Evolutionary conservation across 1,140 invertebrate genomes (phyloP), one percentile per base, ranked within the genome.

Genomic region (Temnothorax curvispinosus): DNA sequence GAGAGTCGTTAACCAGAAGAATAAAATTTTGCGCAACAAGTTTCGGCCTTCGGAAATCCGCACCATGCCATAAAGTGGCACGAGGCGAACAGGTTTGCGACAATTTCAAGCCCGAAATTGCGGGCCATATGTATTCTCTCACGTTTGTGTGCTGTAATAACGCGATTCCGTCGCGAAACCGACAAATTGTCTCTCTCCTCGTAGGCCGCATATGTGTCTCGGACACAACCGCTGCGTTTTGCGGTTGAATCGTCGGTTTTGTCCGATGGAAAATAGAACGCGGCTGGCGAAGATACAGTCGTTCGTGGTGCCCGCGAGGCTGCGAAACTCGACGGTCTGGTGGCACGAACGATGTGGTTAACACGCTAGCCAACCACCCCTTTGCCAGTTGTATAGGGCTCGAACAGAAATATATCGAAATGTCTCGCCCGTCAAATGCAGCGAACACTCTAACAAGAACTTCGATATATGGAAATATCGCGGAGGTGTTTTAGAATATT

Each of bases 11-110:
- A 69, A 72, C 15, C 27, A 50, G 11, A 44, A 56, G 41, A 8
- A 18, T 7, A 54, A 82, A 76, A 76, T 71, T 50, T 69, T 27
- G 54, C 18, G 85, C 76, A 87, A 87, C 86, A 89, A 89, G 86
- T 89, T 60, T 71, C 38, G 52, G 13, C 15, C 13, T 32, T 11
- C 41, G 60, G 9, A 80, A 80, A 72, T 75, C n/a, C 35, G 35
- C n/a, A 56, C 18, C 9, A 21, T 7, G 18, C 2, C 21, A n/a
- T 47, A 21, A 65, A 52, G 67, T 27, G 13, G 41, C 56, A n/a
- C 9, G 47, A 38, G 27, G 15, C 6, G 13, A 52, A 56, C 64
- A 13, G 7, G 3, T 65, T 50, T 13, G 3, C 11, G 69, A 80
- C 76, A 38, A 56, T 72, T 72, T 18, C 38, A 6, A 86, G 3